phyloP scores from a whole-genome alignment of 1,140 invertebrate species.

The Trichonephila clavata region DNA sequence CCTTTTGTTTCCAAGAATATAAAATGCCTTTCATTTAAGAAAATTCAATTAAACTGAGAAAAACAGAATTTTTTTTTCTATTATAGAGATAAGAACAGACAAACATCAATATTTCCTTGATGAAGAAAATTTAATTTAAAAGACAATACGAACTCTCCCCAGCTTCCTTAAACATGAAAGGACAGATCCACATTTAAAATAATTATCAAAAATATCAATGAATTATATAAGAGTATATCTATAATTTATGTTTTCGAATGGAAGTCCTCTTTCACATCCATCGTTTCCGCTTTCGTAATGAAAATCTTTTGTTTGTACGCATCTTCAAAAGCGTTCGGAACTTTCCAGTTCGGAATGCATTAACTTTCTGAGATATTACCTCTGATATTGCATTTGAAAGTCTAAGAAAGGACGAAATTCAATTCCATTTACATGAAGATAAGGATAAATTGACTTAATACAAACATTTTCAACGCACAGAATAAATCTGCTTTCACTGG shows the following conservation, averaged over 20 bases:
- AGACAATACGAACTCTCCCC: neutral
- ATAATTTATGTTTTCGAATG: neutral
- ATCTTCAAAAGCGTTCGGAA: neutral
- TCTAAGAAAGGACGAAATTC: neutral
- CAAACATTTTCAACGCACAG: neutral
- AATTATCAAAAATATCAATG: neutral
- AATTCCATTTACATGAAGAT: conserved; percentile 3
- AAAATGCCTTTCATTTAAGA: neutral
- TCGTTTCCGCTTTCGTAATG: neutral
- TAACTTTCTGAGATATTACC: neutral
- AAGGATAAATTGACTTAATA: conserved; percentile 24
- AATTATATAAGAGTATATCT: neutral
- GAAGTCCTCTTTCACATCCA: neutral
- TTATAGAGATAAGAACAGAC: neutral
- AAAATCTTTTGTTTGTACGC: conserved; percentile 2
- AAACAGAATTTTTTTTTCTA: neutral
- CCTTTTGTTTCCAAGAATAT: neutral
- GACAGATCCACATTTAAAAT: too few relatives aligned
- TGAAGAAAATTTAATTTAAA: conserved; percentile 24
- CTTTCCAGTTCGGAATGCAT: neutral
- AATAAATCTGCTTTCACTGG: neutral
- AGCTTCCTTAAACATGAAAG: too few relatives aligned
- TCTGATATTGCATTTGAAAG: neutral
- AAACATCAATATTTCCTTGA: neutral
- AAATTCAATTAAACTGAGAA: neutral